These are phyloP conservation scores for Apis mellifera DNA, from an alignment of 1,140 invertebrate species.

Conservation along the genomic window DNA sequence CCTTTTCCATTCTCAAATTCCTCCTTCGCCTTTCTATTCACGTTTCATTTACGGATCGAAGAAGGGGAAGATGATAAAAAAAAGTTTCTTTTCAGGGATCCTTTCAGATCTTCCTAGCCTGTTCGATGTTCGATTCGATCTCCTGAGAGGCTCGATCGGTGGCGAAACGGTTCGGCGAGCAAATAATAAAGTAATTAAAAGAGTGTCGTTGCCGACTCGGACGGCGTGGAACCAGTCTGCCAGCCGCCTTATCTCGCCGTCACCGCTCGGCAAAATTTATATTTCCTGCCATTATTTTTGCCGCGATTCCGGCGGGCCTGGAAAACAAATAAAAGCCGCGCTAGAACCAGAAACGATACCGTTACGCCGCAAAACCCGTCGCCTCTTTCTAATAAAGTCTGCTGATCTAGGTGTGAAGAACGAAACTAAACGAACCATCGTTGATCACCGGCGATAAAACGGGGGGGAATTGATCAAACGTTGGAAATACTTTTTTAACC, in stretches of 20 bases:
- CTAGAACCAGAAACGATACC: conserved; percentile 12
- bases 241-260: conserved; percentile 26
- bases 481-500: neutral
- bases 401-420: conserved; percentile 20
- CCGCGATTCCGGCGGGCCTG: conserved; percentile 20
- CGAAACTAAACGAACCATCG: neutral
- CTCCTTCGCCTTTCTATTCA: too few species aligned
- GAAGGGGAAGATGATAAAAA: too few species aligned
- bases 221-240: conserved; percentile 7
- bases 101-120: too few species aligned
- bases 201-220: neutral
- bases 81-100: too few species aligned
- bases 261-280: conserved; percentile 26
- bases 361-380: conserved; percentile 15
- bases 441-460: conserved; percentile 21
- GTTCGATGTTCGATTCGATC: too few species aligned
- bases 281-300: conserved; percentile 45
- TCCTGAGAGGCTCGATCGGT: neutral
- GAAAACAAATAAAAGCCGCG: neutral
- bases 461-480: conserved; percentile 5
- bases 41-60: too few species aligned
- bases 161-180: neutral
- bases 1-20: too few species aligned
- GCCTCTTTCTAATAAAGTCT: neutral
- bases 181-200: conserved; percentile 51